Percentiles rank a stretch among this genome's conserved stretches.
phyloP scores from a whole-genome alignment of 2,888 invertebrate genomes.

The Hypena proboscidalis region DNA sequence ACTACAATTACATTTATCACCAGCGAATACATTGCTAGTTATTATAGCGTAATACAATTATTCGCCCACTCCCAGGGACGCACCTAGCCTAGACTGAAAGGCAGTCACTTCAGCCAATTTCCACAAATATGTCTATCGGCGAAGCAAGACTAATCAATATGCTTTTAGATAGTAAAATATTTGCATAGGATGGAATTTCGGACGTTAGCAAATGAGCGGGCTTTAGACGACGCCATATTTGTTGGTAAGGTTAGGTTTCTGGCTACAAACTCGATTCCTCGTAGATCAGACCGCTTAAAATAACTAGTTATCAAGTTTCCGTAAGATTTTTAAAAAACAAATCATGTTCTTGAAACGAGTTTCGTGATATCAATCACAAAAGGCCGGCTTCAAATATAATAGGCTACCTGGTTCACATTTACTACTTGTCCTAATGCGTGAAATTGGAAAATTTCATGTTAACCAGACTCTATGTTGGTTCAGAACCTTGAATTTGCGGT shows the following conservation, averaged over 20 bases:
- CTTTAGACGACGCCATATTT: conserved; percentile 19
- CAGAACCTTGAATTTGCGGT: conserved; percentile 8
- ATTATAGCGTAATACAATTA: conserved; percentile 53
- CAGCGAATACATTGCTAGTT: conserved; percentile 48
- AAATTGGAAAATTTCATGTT: conserved; percentile 18
- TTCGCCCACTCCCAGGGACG: conserved; percentile 49
- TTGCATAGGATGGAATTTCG: conserved; percentile 51
- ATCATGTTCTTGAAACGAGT: not conserved
- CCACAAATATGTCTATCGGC: conserved; percentile 57
- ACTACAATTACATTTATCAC: conserved; percentile 53
- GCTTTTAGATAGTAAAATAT: conserved; percentile 57
- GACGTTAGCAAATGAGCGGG: conserved; percentile 30
- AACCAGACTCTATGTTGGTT: conserved; percentile 2
- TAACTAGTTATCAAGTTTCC: not conserved
- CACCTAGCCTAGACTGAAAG: conserved; percentile 51
- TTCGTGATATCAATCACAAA: not conserved
- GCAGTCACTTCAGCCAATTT: conserved; percentile 37
- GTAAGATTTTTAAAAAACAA: not conserved
- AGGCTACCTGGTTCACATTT: not conserved
- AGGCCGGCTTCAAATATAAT: not conserved
- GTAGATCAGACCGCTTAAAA: too few relatives aligned
- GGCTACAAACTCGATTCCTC: too few relatives aligned
- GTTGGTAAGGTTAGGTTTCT: conserved; percentile 7
- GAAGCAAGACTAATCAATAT: conserved; percentile 69
- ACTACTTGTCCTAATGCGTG: conserved; percentile 1